Evolutionary conservation across 2,888 invertebrate species (phyloP).

Genomic region (Stegophylla sp.): DNA sequence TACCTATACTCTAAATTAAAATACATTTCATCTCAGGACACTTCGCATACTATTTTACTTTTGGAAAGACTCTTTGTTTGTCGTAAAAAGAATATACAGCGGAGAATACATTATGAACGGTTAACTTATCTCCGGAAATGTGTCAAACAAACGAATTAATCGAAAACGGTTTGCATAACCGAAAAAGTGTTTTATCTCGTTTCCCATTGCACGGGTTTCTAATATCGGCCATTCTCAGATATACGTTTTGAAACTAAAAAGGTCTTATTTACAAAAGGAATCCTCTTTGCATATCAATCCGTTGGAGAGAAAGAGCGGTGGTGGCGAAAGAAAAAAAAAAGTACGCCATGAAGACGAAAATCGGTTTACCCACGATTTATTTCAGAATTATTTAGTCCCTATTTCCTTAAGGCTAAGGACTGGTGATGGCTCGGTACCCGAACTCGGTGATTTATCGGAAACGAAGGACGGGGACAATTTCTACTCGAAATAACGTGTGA

Average conservation of each 20-base stretch:
- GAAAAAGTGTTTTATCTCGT: conserved; percentile 51
- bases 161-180: conserved; percentile 49
- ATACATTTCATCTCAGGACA: not conserved
- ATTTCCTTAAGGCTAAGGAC: conserved; percentile 5
- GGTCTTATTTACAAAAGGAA: conserved; percentile 58
- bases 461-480: conserved; percentile 8
- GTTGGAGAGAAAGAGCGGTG: conserved; percentile 6
- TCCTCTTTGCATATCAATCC: conserved; percentile 56
- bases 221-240: conserved; percentile 44
- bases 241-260: conserved; percentile 45
- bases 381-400: conserved; percentile 54
- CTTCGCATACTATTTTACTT: not conserved
- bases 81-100: not conserved
- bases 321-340: conserved; percentile 11
- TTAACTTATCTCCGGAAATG: conserved; percentile 31
- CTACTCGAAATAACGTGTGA: conserved; percentile 26
- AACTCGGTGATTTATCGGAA: conserved; percentile 45
- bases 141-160: conserved; percentile 51
- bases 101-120: conserved; percentile 39
- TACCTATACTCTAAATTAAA: not conserved
- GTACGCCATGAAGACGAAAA: not conserved
- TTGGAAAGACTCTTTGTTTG: not conserved
- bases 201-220: conserved; percentile 26
- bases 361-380: conserved; percentile 52
- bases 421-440: conserved; percentile 5